Evolutionary conservation across 2,888 invertebrate genomes (phyloP), one percentile per base, ranked within the genome.

Genomic region (Pimpla rufipes): DNA sequence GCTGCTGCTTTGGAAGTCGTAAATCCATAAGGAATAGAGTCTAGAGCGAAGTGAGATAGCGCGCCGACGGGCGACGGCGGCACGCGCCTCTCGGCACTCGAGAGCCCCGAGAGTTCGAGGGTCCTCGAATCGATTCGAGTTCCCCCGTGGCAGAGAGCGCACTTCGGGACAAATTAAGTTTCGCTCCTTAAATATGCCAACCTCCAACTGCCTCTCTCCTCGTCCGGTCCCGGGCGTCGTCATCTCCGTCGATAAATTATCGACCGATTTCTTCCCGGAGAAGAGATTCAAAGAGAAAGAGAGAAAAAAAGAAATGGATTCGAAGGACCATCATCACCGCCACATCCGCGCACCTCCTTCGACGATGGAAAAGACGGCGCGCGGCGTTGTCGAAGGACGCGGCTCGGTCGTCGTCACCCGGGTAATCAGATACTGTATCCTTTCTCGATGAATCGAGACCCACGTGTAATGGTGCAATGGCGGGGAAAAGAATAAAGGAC

Each of bases 111-210:
- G 88, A 88, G 85, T 85, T 91, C 89, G 89, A 91, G 91, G 86
- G 89, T 87, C 85, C 92, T 92, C 87, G 90, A 91, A 92, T 91
- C 90, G 91, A 91, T 91, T 90, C 90, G 87, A 90, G 90, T 90
- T 87, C 35, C 67, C 81, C 85, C 80, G 85, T 84, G 83, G 86
- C 85, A 83, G 73, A 86, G 79, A 37, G 89, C 89, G 89, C 90
- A 89, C 90, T 92, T 93, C 88, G 88, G 88, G 87, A 89, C 91
- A 91, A 92, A 93, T 92, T 91, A 90, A 92, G 88, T 91, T 92
- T 89, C 89, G 89, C 89, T 91, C 85, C 90, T 89, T 89, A 90
- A 90, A 90, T 89, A 88, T 90, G 88, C 86, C 78, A 55, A 40
- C 50, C 18, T 40, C 50, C 13, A 50, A 50, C 6, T 50, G 50